These are phyloP conservation scores for Phaenicophaeus curvirostris DNA, from an alignment of 2,797 vertebrate species.

Conservation along the genomic window DNA sequence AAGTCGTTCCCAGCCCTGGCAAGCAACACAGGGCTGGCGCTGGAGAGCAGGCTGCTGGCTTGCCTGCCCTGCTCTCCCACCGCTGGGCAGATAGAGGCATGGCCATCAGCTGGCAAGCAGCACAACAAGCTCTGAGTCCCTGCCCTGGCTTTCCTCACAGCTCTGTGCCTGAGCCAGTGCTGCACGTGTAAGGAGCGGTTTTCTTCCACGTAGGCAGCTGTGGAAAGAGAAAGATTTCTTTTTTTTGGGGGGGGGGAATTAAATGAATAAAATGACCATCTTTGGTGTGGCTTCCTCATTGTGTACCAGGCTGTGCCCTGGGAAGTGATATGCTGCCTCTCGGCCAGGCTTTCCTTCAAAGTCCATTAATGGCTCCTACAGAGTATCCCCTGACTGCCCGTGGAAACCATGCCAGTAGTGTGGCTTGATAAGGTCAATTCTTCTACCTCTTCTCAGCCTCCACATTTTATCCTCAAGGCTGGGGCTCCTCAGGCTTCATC, in stretches of 20 bases:
- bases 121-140: accelerated
- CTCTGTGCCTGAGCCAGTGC: background rate
- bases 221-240: background rate
- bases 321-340: background rate
- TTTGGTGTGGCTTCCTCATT: slow-evolving; percentile 8
- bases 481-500: background rate
- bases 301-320: background rate
- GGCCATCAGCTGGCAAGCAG: background rate
- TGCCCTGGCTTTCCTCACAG: background rate
- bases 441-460: background rate
- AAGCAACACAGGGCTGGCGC: background rate
- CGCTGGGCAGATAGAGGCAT: background rate
- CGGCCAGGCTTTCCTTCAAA: background rate
- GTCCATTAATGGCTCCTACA: background rate
- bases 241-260: background rate
- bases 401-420: background rate
- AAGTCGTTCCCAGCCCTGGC: background rate
- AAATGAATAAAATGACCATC: background rate
- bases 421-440: background rate
- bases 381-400: background rate
- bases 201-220: background rate
- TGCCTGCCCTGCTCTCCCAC: background rate
- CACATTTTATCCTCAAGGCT: background rate
- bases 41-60: background rate
- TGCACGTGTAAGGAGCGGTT: background rate